Evolutionary conservation across 2,888 invertebrate species (phyloP), one percentile per base, ranked within the genome.

Genomic region (Himalopsyche tibetana): DNA sequence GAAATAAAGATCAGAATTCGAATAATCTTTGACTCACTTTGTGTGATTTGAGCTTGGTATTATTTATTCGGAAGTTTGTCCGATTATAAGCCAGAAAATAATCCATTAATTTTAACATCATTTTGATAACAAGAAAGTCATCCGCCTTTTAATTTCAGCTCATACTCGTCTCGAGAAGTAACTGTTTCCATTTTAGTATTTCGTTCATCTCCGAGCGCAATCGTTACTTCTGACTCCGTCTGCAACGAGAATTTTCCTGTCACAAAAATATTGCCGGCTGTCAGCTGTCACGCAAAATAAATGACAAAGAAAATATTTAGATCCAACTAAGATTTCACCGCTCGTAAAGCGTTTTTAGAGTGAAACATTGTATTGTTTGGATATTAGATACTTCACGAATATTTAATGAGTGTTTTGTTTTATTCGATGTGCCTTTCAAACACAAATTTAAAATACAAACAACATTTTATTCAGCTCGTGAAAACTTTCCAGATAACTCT

Each of bases 231-330:
- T 19, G 19, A 19, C 63, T 63, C 63, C 2, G 28, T 63, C 63
- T 19, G 28, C 63, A 15, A 63, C 19, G 15, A 63, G 63, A 63
- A 19, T 19, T n/a, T 63, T 9, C n/a, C 63, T 63, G 63, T 63
- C 63, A 63, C 19, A 63, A 63, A 63, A 63, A 63, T 63, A 63
- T 63, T 63, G 63, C 19, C 19, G 63, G 63, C 63, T 63, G 63
- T 19, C 63, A 63, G 63, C 63, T 63, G 63, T 63, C 63, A 63
- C n/a, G 8, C 28, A 19, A 63, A 63, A 63, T 63, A 19, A 63
- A 63, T 63, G 63, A 5, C 63, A 63, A 63, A 63, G 63, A 63
- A 63, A n/a, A 19, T 63, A 63, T 63, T 63, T 28, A 63, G 63
- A 63, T 63, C 63, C 51, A 51, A 51, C 51, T 63, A 19, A 63